Conservation (phyloP, 2,797 vertebrate species). For the Scarus forsteni region DNA sequence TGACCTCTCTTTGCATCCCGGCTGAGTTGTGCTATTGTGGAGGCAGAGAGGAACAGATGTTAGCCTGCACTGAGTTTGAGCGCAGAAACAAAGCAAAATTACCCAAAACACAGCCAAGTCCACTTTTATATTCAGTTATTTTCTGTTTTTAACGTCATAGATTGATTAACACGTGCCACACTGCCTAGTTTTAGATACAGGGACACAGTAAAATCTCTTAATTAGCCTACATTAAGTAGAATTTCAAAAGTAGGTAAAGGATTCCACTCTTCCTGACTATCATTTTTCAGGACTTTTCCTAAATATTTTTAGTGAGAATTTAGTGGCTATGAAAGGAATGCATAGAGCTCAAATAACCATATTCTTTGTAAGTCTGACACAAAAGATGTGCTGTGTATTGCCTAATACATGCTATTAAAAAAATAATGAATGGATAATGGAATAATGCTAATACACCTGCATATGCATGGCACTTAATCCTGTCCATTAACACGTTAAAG, state of each 20-base stretch:
- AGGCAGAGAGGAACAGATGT: slow-evolving; percentile 83
- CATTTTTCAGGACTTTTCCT: no score
- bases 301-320: no score
- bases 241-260: background rate
- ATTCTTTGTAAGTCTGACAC: no score
- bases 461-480: no score
- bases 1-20: slow-evolving; percentile 83
- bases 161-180: background rate
- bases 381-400: no score
- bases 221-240: background rate
- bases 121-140: background rate
- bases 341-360: no score
- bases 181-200: background rate
- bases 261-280: background rate
- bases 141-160: background rate
- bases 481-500: no score
- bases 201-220: background rate
- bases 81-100: slow-evolving; percentile 57
- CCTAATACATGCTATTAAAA: no score
- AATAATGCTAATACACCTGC: no score
- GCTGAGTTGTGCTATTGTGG: slow-evolving; percentile 82
- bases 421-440: no score
- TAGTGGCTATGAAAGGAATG: no score
- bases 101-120: slow-evolving; percentile 32
- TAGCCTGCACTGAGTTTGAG: slow-evolving; percentile 65